These are phyloP conservation scores for Pristionchus mayeri DNA, from an alignment of 2,888 invertebrate species.

Conservation along the genomic window DNA sequence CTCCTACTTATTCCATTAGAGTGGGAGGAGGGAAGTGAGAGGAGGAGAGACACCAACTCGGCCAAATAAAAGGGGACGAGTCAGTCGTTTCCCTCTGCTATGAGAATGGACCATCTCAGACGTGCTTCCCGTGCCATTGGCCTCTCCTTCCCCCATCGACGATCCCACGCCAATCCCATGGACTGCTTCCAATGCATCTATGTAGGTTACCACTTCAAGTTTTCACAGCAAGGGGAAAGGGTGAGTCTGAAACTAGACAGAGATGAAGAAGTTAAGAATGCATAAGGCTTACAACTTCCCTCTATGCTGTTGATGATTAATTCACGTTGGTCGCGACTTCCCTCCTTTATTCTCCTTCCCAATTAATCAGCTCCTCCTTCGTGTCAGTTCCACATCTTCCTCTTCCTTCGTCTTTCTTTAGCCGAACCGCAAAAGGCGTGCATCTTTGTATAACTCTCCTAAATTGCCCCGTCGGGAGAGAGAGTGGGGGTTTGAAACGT, in stretches of 20 bases:
- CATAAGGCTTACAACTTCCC: not conserved
- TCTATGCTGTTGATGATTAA: not conserved
- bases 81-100: not conserved
- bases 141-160: not conserved
- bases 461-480: not conserved
- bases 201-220: not conserved
- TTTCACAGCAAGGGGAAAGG: not conserved
- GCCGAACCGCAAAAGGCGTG: not conserved
- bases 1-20: conserved; percentile 39
- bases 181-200: conserved; percentile 34
- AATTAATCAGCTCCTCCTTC: conserved; percentile 2
- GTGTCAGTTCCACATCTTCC: conserved; percentile 27
- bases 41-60: not conserved
- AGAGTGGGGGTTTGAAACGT: not conserved
- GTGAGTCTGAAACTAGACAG: not conserved
- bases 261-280: too few relatives aligned
- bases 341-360: conserved; percentile 26
- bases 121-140: not conserved
- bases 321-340: not conserved
- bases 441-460: not conserved
- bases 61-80: conserved; percentile 2
- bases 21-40: not conserved
- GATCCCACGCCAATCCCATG: not conserved
- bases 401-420: too few relatives aligned
- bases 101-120: conserved; percentile 21